Evolutionary conservation across 1,140 invertebrate genomes (phyloP), one percentile per base, ranked within the genome.

Genomic region (Trigoniulus corallinus): DNA sequence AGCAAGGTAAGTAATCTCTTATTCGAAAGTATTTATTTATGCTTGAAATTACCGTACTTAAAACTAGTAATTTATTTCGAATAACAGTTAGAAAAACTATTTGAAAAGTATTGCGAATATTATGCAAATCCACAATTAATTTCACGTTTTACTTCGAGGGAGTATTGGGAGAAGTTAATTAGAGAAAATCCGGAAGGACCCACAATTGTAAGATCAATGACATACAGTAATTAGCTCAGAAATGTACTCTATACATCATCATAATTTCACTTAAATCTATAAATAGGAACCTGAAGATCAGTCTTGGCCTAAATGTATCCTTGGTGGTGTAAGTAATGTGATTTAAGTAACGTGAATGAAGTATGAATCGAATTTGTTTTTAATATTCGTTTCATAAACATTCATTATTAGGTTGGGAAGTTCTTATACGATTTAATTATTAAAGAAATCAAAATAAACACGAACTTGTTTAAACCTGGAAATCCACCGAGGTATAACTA

Each of bases 401-500:
- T n/a, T n/a, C n/a, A n/a, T n/a, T n/a, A n/a, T 34, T 43, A 43
- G 51, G 53, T 74, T 27, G 89, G 89, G 20, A 80, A 81, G 58
- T 89, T 91, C 63, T 69, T 94, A 0, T 91, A 88, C 60, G 80
- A 84, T 47, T 85, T 93, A 26, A 80, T 94, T 10, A 72, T 91
- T 52, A 77, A 81, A 45, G 85, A 92, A 64, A 68, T 91, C 12
- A 88, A 88, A 68, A 73, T 91, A 52, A 75, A 88, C 64, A 67
- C 78, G 3, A 81, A 81, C 20, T 7, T 43, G 41, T 43, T 58
- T 66, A 77, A 48, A 68, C 80, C 62, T 73, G 75, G 50, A 55
- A 59, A 3, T 75, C 75, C 55, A 61, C 41, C 51, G 65, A n/a
- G n/a, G n/a, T n/a, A n/a, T n/a, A 72, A 61, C 64, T 72, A 58